Percentiles rank a stretch among this genome's conserved stretches.
These are phyloP conservation scores for Abrostola tripartita DNA, from an alignment of 2,888 invertebrate species.

Conservation along the genomic window DNA sequence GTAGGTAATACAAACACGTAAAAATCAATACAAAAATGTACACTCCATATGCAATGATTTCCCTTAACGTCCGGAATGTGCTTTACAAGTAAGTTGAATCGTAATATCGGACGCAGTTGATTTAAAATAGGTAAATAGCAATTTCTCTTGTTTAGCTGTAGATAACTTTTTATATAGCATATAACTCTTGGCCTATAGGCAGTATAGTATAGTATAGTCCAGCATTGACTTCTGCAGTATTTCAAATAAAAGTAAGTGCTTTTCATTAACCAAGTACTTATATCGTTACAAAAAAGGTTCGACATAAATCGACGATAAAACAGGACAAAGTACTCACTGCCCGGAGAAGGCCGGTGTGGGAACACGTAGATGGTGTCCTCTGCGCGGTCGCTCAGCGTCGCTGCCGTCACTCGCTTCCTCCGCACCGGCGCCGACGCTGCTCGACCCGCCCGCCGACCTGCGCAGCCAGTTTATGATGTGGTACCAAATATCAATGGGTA, in stretches of 20 bases:
- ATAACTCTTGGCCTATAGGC: too few relatives aligned
- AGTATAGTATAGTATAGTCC: too few relatives aligned
- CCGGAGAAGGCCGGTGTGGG: slow-evolving; percentile 78
- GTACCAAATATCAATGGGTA: too few relatives aligned
- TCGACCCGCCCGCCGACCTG: slow-evolving; percentile 75
- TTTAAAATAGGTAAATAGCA: too few relatives aligned
- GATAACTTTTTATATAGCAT: not conserved
- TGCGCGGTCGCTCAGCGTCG: slow-evolving; percentile 80
- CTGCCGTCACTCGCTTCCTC: slow-evolving; percentile 85
- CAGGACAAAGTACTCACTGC: slow-evolving; percentile 71
- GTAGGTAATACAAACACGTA: slow-evolving; percentile 1
- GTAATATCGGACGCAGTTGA: too few relatives aligned
- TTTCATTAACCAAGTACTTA: too few relatives aligned
- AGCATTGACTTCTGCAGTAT: too few relatives aligned
- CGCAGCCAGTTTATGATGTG: not conserved
- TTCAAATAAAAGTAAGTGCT: too few relatives aligned
- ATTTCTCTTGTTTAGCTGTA: not conserved
- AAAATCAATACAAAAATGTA: not conserved
- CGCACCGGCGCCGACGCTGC: slow-evolving; percentile 73
- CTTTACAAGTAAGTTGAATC: not conserved
- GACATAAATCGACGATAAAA: too few relatives aligned
- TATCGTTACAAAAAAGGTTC: too few relatives aligned
- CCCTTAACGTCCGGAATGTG: not conserved
- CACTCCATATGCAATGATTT: not conserved
- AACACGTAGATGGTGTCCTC: slow-evolving; percentile 78